These are phyloP conservation scores for Apodemia zela DNA, from an alignment of 2,888 invertebrate genomes.

Conservation along the genomic window DNA sequence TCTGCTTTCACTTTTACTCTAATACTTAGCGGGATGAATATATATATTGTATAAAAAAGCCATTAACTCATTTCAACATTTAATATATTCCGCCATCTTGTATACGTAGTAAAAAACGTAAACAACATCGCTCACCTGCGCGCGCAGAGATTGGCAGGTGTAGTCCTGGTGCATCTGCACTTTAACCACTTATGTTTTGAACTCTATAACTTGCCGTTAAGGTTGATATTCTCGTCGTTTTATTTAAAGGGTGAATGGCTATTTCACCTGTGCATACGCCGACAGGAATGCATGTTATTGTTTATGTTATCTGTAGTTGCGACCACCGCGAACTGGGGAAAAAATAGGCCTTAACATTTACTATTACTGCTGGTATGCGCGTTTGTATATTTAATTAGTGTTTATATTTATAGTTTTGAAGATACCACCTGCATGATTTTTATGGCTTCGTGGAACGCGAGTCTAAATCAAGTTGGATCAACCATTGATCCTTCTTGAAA, in stretches of 20 bases:
- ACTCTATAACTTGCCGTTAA: conserved; percentile 20
- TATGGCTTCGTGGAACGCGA: neutral
- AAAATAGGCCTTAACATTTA: conserved; percentile 15
- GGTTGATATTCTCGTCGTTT: conserved; percentile 19
- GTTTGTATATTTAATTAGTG: conserved; percentile 15
- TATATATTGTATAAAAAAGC: conserved; percentile 17
- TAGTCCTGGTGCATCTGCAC: conserved; percentile 56
- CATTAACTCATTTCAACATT: conserved; percentile 25
- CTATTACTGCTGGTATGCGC: conserved; percentile 15
- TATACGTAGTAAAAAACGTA: conserved; percentile 55
- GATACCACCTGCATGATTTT: conserved; percentile 13
- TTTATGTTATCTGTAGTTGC: conserved; percentile 21
- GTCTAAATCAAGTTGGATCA: neutral
- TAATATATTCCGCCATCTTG: conserved; percentile 26
- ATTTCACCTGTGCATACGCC: conserved; percentile 26
- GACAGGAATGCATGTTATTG: conserved; percentile 22
- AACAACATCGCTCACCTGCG: conserved; percentile 63
- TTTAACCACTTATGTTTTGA: conserved; percentile 13
- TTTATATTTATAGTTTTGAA: conserved; percentile 14
- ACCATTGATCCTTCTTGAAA: neutral
- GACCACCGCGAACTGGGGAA: conserved; percentile 8
- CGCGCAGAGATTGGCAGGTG: conserved; percentile 75
- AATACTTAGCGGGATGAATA: conserved; percentile 10
- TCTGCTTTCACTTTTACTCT: neutral
- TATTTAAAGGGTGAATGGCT: conserved; percentile 22